phyloP scores from a whole-genome alignment of 2,113 vertebrate species.

The Alces alces region DNA sequence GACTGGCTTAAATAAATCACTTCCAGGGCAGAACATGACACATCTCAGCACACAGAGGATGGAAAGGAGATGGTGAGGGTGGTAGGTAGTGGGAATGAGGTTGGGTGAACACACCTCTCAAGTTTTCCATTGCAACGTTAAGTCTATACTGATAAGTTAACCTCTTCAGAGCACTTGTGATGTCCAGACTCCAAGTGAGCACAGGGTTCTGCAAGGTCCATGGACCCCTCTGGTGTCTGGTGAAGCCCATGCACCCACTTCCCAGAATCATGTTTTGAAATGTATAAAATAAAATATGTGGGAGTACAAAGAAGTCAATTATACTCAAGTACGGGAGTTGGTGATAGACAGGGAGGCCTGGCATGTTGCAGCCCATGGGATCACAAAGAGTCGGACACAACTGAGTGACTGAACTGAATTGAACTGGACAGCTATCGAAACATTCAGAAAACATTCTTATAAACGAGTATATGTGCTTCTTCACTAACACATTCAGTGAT shows the following conservation, averaged over 20 bases:
- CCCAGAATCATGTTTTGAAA: neutral
- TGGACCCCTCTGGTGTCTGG: too few species aligned
- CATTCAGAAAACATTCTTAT: neutral
- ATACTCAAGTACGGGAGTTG: neutral
- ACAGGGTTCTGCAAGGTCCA: neutral
- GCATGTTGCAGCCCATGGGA: neutral
- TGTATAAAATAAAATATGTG: neutral
- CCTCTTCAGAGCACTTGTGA: neutral
- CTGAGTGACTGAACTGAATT: neutral
- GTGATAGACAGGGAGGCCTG: neutral
- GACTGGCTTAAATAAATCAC: neutral
- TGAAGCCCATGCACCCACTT: neutral
- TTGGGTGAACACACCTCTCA: too few species aligned
- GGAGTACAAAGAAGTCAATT: neutral
- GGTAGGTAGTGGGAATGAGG: neutral
- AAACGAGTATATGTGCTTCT: neutral
- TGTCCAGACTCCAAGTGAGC: neutral
- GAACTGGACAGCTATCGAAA: neutral
- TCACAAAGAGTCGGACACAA: neutral
- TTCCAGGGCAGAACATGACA: neutral
- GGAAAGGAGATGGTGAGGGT: neutral
- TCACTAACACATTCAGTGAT: neutral
- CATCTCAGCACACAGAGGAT: neutral
- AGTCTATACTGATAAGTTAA: too few species aligned
- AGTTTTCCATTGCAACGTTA: accelerated